Conservation (phyloP, 1,140 invertebrate species). For the Drosophila sulfurigaster region DNA sequence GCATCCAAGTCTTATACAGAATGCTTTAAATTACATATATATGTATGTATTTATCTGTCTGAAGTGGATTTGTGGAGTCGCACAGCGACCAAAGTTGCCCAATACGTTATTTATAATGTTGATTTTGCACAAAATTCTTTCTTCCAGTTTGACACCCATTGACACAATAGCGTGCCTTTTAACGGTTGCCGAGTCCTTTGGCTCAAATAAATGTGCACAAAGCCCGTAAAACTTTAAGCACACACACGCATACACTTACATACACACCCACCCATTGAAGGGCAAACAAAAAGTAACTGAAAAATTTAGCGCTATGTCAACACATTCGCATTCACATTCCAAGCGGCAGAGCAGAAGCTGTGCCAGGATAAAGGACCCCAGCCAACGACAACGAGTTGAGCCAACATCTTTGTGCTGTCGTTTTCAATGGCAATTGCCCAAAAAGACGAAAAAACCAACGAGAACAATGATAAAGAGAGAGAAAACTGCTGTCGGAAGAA, state of each 20-base stretch:
- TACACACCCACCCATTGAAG: constrained; percentile 20
- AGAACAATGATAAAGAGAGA: neutral
- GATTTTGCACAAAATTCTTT: constrained; percentile 59
- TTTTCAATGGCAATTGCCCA: constrained; percentile 42
- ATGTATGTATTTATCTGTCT: neutral
- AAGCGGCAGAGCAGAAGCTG: constrained; percentile 24
- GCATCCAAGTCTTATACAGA: neutral
- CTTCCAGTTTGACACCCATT: constrained; percentile 64
- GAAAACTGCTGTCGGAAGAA: neutral
- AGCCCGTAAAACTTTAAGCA: constrained; percentile 66
- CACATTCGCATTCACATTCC: constrained; percentile 56
- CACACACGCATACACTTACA: constrained; percentile 17
- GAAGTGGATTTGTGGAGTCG: neutral
- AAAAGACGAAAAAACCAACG: constrained; percentile 17
- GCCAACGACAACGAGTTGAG: constrained; percentile 56
- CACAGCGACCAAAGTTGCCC: neutral
- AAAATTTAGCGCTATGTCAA: constrained; percentile 81
- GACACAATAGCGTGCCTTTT: constrained; percentile 52
- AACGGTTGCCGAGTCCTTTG: constrained; percentile 48
- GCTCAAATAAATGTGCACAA: constrained; percentile 53
- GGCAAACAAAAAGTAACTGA: constrained; percentile 74
- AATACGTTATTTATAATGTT: constrained; percentile 61
- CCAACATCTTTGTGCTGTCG: constrained; percentile 34
- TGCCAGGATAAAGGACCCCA: constrained; percentile 31
- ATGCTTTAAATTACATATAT: constrained; percentile 14